phyloP scores from a whole-genome alignment of 1,140 invertebrate genomes.

The Agraylea sexmaculata region DNA sequence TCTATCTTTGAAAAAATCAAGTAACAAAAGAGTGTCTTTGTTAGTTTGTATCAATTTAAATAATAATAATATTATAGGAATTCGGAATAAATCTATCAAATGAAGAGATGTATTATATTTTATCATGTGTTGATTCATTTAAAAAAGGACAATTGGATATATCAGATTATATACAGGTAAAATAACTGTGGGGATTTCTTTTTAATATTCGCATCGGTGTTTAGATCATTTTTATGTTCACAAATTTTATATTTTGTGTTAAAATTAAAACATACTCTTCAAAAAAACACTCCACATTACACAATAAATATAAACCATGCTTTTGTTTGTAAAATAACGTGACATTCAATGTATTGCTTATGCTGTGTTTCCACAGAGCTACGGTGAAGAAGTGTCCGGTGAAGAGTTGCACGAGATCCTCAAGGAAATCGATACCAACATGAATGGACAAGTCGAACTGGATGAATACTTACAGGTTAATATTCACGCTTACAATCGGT shows the following conservation, averaged over 20 bases:
- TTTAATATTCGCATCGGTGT: not conserved
- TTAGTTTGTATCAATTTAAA: slow-evolving; percentile 9
- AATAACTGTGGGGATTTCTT: not conserved
- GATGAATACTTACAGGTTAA: slow-evolving; percentile 96
- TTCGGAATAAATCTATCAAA: slow-evolving; percentile 50
- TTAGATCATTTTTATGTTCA: too few species aligned
- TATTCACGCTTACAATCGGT: not conserved
- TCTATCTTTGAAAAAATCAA: slow-evolving; percentile 3
- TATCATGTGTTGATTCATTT: slow-evolving; percentile 53
- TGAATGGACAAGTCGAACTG: slow-evolving; percentile 97
- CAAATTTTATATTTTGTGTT: too few species aligned
- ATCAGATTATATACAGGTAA: slow-evolving; percentile 64
- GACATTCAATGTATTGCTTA: slow-evolving; percentile 8
- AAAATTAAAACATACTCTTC: too few species aligned
- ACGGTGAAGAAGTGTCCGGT: slow-evolving; percentile 84
- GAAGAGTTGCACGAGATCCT: slow-evolving; percentile 96
- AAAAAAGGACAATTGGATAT: slow-evolving; percentile 62
- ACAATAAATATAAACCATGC: too few species aligned
- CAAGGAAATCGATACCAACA: slow-evolving; percentile 96
- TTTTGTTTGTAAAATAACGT: too few species aligned
- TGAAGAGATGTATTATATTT: slow-evolving; percentile 50
- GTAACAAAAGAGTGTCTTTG: slow-evolving; percentile 4
- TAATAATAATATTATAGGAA: slow-evolving; percentile 38
- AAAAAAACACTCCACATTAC: too few species aligned
- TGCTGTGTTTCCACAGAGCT: slow-evolving; percentile 51